phyloP scores from a whole-genome alignment of 2,888 invertebrate genomes.

The Busseola fusca region DNA sequence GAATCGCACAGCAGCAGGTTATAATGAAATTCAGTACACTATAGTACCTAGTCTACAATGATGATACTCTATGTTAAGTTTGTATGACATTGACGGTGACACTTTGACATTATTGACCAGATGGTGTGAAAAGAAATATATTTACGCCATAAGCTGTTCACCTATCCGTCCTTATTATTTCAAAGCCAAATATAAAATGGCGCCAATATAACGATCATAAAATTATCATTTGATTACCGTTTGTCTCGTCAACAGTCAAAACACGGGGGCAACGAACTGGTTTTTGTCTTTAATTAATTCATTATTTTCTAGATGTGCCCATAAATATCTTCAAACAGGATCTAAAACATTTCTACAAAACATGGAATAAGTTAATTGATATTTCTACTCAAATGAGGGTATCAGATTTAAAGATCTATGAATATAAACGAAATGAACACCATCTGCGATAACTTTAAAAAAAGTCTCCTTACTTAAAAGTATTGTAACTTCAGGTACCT shows the following conservation, averaged over 20 bases:
- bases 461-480: not conserved
- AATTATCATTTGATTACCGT: slow-evolving; percentile 38
- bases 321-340: slow-evolving; percentile 31
- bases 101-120: not conserved
- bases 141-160: not conserved
- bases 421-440: not conserved
- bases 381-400: not conserved
- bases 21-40: not conserved
- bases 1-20: not conserved
- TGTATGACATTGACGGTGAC: not conserved
- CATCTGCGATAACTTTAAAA: not conserved
- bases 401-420: not conserved
- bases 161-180: not conserved
- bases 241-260: slow-evolving; percentile 34
- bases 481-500: not conserved
- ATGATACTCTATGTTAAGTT: not conserved
- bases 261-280: slow-evolving; percentile 55
- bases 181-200: slow-evolving; percentile 9
- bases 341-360: slow-evolving; percentile 4
- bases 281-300: slow-evolving; percentile 52
- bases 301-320: slow-evolving; percentile 38
- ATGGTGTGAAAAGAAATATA: not conserved
- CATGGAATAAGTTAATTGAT: not conserved
- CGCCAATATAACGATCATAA: slow-evolving; percentile 11
- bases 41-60: not conserved